These are phyloP conservation scores for Chorisops tibialis DNA, from an alignment of 2,888 invertebrate species.

Conservation along the genomic window DNA sequence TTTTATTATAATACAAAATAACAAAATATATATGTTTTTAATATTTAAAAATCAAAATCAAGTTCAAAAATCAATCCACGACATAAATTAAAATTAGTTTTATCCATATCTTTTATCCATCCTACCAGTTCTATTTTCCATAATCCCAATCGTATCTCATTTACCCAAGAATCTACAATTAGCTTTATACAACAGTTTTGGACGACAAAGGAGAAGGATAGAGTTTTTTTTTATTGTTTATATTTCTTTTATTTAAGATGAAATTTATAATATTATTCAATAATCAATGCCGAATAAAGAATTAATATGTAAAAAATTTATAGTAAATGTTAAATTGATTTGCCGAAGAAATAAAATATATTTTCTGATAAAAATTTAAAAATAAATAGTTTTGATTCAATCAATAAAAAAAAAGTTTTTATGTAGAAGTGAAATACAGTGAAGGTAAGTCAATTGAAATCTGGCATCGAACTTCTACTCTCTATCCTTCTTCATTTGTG, in stretches of 20 bases:
- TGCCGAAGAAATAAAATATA: constrained; percentile 40
- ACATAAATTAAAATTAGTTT: background rate
- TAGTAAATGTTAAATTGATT: constrained; percentile 53
- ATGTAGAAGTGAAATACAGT: background rate
- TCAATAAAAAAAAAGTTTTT: background rate
- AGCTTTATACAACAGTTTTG: background rate
- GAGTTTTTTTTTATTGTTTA: constrained; percentile 16
- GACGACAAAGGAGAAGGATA: constrained; percentile 31
- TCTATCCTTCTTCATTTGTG: constrained; percentile 64
- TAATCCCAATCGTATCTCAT: background rate
- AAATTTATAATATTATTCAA: constrained; percentile 6
- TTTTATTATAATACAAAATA: background rate
- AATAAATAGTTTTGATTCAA: background rate
- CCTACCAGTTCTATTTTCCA: background rate
- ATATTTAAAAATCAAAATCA: background rate
- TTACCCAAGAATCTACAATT: background rate
- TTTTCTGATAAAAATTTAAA: constrained; percentile 25
- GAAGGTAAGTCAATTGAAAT: background rate
- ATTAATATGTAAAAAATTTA: constrained; percentile 1
- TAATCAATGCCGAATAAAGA: background rate
- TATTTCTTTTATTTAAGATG: too few relatives aligned
- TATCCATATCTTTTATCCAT: background rate
- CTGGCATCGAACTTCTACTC: constrained; percentile 41
- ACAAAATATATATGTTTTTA: background rate
- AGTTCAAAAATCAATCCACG: background rate